Base-by-base conservation (phyloP, 1,140 invertebrate species). In the Helicoverpa armigera region DNA sequence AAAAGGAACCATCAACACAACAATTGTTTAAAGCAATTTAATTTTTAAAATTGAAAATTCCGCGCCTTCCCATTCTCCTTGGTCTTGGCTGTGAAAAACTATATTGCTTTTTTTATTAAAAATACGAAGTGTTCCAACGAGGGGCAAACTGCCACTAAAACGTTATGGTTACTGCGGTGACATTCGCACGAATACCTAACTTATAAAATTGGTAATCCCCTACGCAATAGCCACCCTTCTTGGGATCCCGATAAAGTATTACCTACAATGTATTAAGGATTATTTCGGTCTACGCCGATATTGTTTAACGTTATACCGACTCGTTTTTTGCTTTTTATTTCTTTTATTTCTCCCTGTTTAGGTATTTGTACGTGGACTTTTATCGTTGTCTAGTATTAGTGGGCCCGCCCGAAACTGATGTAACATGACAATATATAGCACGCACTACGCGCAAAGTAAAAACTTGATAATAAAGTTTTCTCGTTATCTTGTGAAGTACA, bases 41-140 rank as follows among this genome's bases (percentile, higher is more conserved):
- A 92, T 92, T 91, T 92, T 87, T 85, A 80, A 92, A 93, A 93
- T 93, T 92, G 87, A 82, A 92, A 91, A 91, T 94, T 91, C 90
- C 90, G 88, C 89, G 87, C 82, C 83, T 86, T 82, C 73, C 82
- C 84, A 51, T 78, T 83, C 70, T 83, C 81, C 76, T 80, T 81
- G 83, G 83, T 88, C 84, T 86, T 81, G 87, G 83, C 83, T 85
- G 86, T 85, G 90, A 88, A 91, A 92, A 93, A 93, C 91, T 93
- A 92, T 94, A 93, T 94, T 91, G 91, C 90, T 84, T 90, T 94
- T 94, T 92, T 94, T 92, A 91, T 92, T 94, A 93, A 94, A 94
- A 94, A 93, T 91, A 92, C 91, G 86, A 85, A 92, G 88, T 91
- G 87, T 89, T 89, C 90, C 87, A 87, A 93, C 90, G 89, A 94